Evolutionary conservation across 1,140 invertebrate species (phyloP), one percentile per base, ranked within the genome.

Genomic region (Polypedilum pembai): DNA sequence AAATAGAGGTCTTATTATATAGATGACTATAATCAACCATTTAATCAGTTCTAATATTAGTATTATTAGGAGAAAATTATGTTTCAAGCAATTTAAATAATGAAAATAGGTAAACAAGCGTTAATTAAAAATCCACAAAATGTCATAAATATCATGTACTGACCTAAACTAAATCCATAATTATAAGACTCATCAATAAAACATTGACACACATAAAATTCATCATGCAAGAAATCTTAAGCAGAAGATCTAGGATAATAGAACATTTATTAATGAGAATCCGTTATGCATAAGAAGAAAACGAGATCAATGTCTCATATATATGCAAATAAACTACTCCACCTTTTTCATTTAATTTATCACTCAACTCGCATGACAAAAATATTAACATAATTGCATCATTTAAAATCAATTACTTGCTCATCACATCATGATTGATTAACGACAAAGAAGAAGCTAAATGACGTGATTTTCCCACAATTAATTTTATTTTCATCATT

Each of bases 381-480:
- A 56, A n/a, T n/a, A 56, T 56, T 56, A 56, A 15, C 45, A 56
- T 56, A 56, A 56, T 56, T 56, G 45, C n/a, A 12, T 56, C 45
- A n/a, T 56, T 56, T n/a, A 56, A 56, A 56, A 56, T 56, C 45
- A 56, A 56, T 56, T 56, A n/a, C 12, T 10, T 45, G 15, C 12
- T 15, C 45, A 56, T 12, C n/a, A 15, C 12, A 15, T 4, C 12
- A 15, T 56, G 45, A 56, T 56, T 12, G n/a, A n/a, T 56, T 45
- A 7, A 45, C 7, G 41, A 12, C 8, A 12, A n/a, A n/a, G n/a
- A n/a, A n/a, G 10, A n/a, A n/a, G 4, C 4, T 56, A 45, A n/a
- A n/a, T 56, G 45, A 56, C 45, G 45, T 56, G 45, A 56, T 56
- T 12, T 56, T 56, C 45, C 12, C 45, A 56, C 45, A 56, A 12